Conservation (phyloP, 2,888 invertebrate species). For the Epistrophe eligans region DNA sequence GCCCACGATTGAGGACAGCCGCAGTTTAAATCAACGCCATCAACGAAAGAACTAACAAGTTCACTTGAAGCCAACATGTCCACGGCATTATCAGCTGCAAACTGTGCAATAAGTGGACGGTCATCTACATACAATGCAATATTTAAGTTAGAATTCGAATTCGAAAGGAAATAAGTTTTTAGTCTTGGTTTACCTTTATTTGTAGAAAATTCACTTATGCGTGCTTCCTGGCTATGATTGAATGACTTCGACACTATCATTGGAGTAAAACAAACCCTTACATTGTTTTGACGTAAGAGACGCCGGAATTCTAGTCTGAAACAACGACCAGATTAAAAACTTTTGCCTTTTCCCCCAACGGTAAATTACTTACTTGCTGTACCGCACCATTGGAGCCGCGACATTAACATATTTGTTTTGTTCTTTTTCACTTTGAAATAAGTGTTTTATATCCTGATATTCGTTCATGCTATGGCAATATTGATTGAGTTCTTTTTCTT, state of each 20-base stretch:
- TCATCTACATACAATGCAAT: conserved; percentile 86
- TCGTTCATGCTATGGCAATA: conserved; percentile 32
- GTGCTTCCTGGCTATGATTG: conserved; percentile 93
- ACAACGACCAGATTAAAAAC: not conserved
- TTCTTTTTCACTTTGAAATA: conserved; percentile 86
- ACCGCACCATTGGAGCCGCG: conserved; percentile 98
- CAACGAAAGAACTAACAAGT: conserved; percentile 92
- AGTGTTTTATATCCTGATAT: conserved; percentile 85
- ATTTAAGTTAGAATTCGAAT: not conserved
- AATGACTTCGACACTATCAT: conserved; percentile 99
- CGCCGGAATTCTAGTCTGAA: conserved; percentile 90
- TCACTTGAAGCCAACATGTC: conserved; percentile 95
- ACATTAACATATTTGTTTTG: conserved; percentile 88
- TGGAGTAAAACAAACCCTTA: conserved; percentile 96
- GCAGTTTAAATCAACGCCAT: conserved; percentile 98
- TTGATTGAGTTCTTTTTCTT: not conserved
- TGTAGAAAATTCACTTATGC: conserved; percentile 92
- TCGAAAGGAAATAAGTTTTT: not conserved
- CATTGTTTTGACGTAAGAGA: conserved; percentile 91
- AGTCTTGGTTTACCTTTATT: conserved; percentile 83
- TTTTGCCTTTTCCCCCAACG: conserved; percentile 63
- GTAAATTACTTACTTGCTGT: conserved; percentile 88
- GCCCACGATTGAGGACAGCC: conserved; percentile 99
- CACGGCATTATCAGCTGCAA: conserved; percentile 93
- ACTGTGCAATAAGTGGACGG: conserved; percentile 95